A percentile compares a stretch with the other conserved stretches of the same genome.
These are phyloP conservation scores for Sebastes matsubarae DNA, from an alignment of 2,797 vertebrate genomes.

Conservation along the genomic window DNA sequence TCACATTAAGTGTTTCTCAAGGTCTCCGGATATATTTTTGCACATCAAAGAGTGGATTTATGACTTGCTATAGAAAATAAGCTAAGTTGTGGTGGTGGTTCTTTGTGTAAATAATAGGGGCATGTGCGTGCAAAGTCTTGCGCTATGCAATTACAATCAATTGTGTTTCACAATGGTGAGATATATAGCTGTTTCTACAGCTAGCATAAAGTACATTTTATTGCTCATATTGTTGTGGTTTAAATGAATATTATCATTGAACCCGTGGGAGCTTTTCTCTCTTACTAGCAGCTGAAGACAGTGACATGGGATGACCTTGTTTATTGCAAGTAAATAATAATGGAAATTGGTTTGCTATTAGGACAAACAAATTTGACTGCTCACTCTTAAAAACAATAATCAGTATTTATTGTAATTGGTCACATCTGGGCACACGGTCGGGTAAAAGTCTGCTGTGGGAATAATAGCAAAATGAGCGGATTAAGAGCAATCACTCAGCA, in stretches of 20 bases:
- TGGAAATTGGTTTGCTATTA: slow-evolving; percentile 2
- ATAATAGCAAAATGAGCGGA: slow-evolving; percentile 5
- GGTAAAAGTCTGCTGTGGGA: not conserved
- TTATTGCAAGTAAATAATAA: slow-evolving; percentile 20
- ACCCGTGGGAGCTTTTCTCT: slow-evolving; percentile 11
- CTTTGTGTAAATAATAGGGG: slow-evolving; percentile 15
- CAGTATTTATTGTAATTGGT: slow-evolving; percentile 34
- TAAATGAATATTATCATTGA: slow-evolving; percentile 18
- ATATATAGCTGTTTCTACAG: slow-evolving; percentile 16
- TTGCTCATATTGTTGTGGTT: slow-evolving; percentile 42
- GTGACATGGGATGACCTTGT: slow-evolving; percentile 12
- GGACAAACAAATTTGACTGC: not conserved
- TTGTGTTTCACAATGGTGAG: slow-evolving; percentile 34
- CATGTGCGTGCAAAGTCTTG: slow-evolving; percentile 9
- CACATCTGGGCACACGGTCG: slow-evolving; percentile 2
- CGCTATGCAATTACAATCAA: slow-evolving; percentile 18
- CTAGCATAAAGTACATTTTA: slow-evolving; percentile 30
- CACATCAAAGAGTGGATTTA: slow-evolving; percentile 35
- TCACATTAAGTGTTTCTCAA: slow-evolving; percentile 38
- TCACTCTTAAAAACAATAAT: slow-evolving; percentile 28
- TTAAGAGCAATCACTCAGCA: slow-evolving; percentile 18
- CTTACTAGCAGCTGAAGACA: slow-evolving; percentile 14
- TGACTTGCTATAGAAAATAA: slow-evolving; percentile 42
- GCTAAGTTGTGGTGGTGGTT: slow-evolving; percentile 30
- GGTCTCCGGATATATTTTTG: slow-evolving; percentile 25